phyloP scores from a whole-genome alignment of 2,888 invertebrate genomes.

The Crocallis elinguaria region DNA sequence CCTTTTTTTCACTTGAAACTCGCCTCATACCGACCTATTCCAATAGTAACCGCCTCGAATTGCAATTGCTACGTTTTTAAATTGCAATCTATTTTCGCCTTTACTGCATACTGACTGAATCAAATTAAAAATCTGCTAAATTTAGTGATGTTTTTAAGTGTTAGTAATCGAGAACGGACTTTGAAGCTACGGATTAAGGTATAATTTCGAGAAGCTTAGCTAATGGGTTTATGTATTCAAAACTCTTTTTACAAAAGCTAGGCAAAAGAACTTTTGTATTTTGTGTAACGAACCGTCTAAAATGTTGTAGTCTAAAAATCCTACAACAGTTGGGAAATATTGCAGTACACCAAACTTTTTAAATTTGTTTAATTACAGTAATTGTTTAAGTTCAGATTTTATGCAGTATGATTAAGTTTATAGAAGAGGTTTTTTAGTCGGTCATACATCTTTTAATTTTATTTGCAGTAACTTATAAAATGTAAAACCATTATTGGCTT shows the following conservation, averaged over 20 bases:
- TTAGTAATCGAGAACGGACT: neutral
- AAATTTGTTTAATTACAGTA: too few relatives aligned
- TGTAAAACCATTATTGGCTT: too few relatives aligned
- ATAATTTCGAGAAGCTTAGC: neutral
- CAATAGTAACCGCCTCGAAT: conserved; percentile 19
- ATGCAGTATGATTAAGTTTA: too few relatives aligned
- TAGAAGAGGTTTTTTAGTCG: too few relatives aligned
- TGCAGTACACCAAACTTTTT: too few relatives aligned
- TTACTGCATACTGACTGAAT: conserved; percentile 50
- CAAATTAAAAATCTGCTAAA: conserved; percentile 45
- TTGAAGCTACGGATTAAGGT: neutral
- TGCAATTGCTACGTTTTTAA: conserved; percentile 49
- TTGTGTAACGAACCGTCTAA: neutral
- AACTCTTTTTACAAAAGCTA: neutral
- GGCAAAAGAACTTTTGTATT: neutral
- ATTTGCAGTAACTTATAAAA: too few relatives aligned
- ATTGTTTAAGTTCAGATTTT: too few relatives aligned
- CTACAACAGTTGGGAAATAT: neutral
- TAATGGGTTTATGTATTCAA: neutral
- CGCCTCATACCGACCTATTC: conserved; percentile 10
- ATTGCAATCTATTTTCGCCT: conserved; percentile 51
- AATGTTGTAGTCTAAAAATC: neutral
- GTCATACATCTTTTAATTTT: too few relatives aligned
- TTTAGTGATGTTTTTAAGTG: conserved; percentile 9
- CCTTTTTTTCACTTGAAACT: conserved; percentile 8